Conservation (phyloP, 2,113 vertebrate genomes). For the Ursus arctos region DNA sequence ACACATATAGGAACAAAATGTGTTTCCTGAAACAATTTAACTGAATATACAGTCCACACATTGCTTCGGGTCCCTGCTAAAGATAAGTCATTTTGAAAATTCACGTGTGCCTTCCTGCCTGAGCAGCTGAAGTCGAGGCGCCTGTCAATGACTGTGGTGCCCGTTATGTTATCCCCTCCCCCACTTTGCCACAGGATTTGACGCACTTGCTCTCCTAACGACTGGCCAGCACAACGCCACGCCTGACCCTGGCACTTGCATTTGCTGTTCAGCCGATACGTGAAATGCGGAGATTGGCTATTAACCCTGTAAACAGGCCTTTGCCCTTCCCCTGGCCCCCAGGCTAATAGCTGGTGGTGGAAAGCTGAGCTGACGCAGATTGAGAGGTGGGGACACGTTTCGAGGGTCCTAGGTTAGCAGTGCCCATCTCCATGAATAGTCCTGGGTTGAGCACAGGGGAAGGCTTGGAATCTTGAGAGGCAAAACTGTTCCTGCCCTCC, state of each 20-base stretch:
- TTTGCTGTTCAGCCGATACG: neutral
- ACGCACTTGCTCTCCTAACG: neutral
- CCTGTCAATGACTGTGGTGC: neutral
- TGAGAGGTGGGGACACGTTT: neutral
- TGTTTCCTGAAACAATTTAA: conserved; percentile 30
- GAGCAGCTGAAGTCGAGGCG: neutral
- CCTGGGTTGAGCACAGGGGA: neutral
- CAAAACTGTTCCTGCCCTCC: neutral
- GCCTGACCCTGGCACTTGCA: neutral
- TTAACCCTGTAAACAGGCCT: conserved; percentile 51
- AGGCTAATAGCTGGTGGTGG: neutral
- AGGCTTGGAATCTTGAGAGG: neutral
- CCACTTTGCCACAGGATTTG: neutral
- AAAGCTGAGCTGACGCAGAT: neutral
- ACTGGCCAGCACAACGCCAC: neutral
- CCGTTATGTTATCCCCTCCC: neutral
- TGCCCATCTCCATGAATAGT: neutral
- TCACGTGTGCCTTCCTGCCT: neutral
- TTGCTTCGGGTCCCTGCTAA: neutral
- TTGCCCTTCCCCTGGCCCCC: neutral
- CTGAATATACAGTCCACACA: neutral
- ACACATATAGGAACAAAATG: neutral
- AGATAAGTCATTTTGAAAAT: neutral
- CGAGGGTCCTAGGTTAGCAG: neutral
- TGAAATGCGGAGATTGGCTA: neutral